Evolutionary conservation across 2,113 vertebrate genomes (phyloP), one percentile per base, ranked within the genome.

Genomic region (Grantiella picta): DNA sequence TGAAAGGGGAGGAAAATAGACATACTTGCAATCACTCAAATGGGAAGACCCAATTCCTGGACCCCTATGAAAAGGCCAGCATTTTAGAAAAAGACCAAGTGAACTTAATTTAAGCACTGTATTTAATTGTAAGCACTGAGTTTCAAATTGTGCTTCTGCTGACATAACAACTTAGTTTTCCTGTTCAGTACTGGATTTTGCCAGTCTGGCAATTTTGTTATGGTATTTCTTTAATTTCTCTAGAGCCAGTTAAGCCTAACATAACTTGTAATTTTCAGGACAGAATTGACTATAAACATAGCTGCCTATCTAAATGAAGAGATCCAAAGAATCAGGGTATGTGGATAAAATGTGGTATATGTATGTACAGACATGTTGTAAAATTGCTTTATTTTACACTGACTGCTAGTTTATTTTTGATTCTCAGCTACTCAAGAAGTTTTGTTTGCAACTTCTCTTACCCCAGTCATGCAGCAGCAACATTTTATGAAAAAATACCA

Each of bases 371-470:
- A 92, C 66, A 24, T 15, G 38, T 23, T 53, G 23, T 59, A 92
- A 90, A 72, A 91, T 83, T 63, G 42, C 33, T 91, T 78, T 42
- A 85, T 93, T 93, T 89, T 65, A n/a, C 52, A 80, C 23, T 44
- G 47, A 86, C 42, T 91, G 72, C 6, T 68, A 68, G 80, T 95
- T 75, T 92, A 52, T 40, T 91, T 91, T 95, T 92, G 60, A 57
- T 94, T 65, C 75, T 93, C 42, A 94, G 36, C 44, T 95, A 54
- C 50, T 95, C 27, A 70, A 90, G 66, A 63, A 78, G 78, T 88
- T 78, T 79, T 80, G 40, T 60, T 88, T 93, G n/a, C 70, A 92
- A 52, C 54, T 59, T 93, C 73, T 28, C 2, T 64, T 47, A 82
- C 88, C 18, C 4, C 28, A 53, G 66, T 52, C n/a, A 78, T 10